These are phyloP conservation scores for Vesta saturnalis DNA, from an alignment of 2,888 invertebrate species.

Conservation along the genomic window DNA sequence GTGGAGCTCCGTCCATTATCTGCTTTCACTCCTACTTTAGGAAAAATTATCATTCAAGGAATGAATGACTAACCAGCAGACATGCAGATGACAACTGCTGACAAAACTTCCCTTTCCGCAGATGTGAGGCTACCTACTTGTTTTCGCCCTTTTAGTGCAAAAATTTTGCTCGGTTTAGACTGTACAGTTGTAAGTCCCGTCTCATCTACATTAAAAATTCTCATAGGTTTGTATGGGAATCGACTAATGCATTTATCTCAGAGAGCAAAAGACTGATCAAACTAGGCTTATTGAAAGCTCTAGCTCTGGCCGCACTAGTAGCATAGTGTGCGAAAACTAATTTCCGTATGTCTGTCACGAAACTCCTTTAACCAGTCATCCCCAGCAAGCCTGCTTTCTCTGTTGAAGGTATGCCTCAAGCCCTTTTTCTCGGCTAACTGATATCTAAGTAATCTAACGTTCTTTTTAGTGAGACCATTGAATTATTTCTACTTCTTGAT, in stretches of 20 bases:
- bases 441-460: slow-evolving; percentile 4
- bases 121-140: neutral
- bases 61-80: neutral
- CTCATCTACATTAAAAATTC: neutral
- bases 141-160: slow-evolving; percentile 3
- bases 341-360: neutral
- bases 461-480: slow-evolving; percentile 2
- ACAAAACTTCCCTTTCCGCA: no score
- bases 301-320: neutral
- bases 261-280: neutral
- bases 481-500: slow-evolving; percentile 18
- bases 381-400: neutral
- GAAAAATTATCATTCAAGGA: no score
- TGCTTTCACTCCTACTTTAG: no score
- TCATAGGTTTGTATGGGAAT: no score
- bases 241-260: neutral
- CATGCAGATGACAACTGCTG: neutral
- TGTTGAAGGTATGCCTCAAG: neutral
- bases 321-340: neutral
- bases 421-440: slow-evolving; percentile 4
- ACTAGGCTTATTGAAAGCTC: neutral
- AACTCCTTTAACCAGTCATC: neutral
- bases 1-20: no score
- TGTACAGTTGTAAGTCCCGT: neutral
- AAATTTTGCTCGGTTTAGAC: neutral